Percentiles rank a stretch among this genome's conserved stretches.
These are phyloP conservation scores for Scaptodrosophila latifasciaeformis DNA, from an alignment of 2,888 invertebrate species.

Conservation along the genomic window DNA sequence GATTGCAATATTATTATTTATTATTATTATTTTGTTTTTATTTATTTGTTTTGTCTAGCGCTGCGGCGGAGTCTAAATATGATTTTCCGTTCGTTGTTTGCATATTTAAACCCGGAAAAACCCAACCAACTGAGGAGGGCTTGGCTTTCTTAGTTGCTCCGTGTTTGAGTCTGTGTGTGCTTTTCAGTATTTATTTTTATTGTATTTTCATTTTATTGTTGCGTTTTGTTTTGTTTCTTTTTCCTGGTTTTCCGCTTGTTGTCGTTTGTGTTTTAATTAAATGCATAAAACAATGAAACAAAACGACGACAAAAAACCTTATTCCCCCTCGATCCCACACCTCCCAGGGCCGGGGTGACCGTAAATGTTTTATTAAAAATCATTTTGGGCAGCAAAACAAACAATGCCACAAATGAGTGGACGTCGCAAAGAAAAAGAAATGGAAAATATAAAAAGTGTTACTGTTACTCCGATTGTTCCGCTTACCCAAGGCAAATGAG, in stretches of 20 bases:
- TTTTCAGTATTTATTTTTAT: conserved; percentile 41
- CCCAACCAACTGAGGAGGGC: conserved; percentile 4
- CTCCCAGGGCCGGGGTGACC: conserved; percentile 19
- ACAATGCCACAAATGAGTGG: conserved; percentile 12
- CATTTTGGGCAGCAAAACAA: conserved; percentile 41
- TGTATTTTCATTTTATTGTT: conserved; percentile 45
- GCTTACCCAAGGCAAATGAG: conserved; percentile 2
- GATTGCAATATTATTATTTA: conserved; percentile 1
- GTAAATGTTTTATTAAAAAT: conserved; percentile 57
- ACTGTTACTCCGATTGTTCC: conserved; percentile 11
- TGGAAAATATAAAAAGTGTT: conserved; percentile 29
- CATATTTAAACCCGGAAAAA: conserved; percentile 50
- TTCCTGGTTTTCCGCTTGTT: conserved; percentile 18
- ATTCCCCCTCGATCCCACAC: neutral
- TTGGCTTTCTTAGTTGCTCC: neutral
- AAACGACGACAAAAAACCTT: neutral
- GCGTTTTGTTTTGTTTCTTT: conserved; percentile 26
- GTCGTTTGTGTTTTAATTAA: conserved; percentile 47
- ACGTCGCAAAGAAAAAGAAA: too few relatives aligned
- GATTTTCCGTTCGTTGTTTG: conserved; percentile 67
- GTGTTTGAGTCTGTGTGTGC: neutral
- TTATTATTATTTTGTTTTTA: neutral
- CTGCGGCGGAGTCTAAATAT: conserved; percentile 58
- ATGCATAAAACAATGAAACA: conserved; percentile 45
- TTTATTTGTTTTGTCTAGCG: conserved; percentile 26